Percentiles rank a stretch among this genome's conserved stretches.
These are phyloP conservation scores for Chionoecetes opilio DNA, from an alignment of 1,140 invertebrate species.

Conservation along the genomic window DNA sequence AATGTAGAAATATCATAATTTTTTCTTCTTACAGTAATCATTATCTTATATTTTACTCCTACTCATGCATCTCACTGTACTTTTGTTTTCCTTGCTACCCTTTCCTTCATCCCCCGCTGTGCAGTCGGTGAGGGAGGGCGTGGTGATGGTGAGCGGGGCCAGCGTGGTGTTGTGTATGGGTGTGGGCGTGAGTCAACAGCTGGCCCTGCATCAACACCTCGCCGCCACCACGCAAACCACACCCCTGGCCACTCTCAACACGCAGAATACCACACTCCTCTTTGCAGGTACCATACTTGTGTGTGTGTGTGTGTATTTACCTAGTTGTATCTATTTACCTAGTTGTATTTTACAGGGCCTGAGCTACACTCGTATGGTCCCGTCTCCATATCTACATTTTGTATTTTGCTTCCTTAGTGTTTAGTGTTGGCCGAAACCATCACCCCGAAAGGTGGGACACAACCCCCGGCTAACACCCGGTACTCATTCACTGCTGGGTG, in stretches of 20 bases:
- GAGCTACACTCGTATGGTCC: too few species aligned
- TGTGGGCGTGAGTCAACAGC: constrained; percentile 69
- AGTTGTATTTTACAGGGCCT: too few species aligned
- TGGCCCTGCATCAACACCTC: constrained; percentile 63
- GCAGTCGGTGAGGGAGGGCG: constrained; percentile 44
- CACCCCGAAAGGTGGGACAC: too few species aligned
- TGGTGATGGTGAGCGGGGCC: constrained; percentile 36
- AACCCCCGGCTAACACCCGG: too few species aligned
- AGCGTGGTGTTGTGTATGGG: constrained; percentile 65
- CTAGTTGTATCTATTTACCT: too few species aligned
- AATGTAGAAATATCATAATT: too few species aligned
- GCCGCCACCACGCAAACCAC: constrained; percentile 51
- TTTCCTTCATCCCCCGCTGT: background rate
- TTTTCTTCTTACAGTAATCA: background rate
- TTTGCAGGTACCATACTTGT: background rate
- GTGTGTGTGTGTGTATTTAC: too few species aligned
- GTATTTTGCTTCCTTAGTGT: too few species aligned
- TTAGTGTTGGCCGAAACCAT: too few species aligned
- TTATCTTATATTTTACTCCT: background rate
- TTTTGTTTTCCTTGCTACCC: background rate
- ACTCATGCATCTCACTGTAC: background rate
- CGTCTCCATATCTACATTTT: too few species aligned
- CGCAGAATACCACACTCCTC: background rate
- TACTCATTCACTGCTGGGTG: too few species aligned
- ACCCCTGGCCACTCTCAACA: constrained; percentile 5